A percentile compares a stretch with the other conserved stretches of the same genome.
phyloP scores from a whole-genome alignment of 2,888 invertebrate genomes.

The Strigamia crassipes region DNA sequence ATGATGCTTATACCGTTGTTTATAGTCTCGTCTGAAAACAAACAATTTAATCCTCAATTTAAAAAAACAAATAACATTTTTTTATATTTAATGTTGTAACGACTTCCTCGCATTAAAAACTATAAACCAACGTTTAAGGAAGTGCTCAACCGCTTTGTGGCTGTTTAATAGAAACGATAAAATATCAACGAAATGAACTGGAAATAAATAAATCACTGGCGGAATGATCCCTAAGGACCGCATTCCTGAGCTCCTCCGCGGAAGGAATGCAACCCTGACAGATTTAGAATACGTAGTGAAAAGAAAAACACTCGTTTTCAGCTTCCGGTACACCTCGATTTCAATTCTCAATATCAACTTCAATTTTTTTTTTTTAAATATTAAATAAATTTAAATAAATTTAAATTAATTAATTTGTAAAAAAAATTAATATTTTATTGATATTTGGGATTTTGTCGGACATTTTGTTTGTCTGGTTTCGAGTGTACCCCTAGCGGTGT shows the following conservation, averaged over 20 bases:
- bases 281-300: conserved; percentile 21
- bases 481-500: too few relatives aligned
- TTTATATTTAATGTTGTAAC: background rate
- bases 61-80: background rate
- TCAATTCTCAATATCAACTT: background rate
- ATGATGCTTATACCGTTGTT: conserved; percentile 32
- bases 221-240: conserved; percentile 19
- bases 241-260: conserved; percentile 12
- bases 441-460: too few relatives aligned
- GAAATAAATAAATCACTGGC: background rate
- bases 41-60: background rate
- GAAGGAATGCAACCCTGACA: conserved; percentile 36
- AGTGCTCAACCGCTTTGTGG: background rate
- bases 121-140: background rate
- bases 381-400: background rate
- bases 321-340: conserved; percentile 11
- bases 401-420: too few relatives aligned
- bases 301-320: background rate
- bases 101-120: background rate
- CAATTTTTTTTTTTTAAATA: too few relatives aligned
- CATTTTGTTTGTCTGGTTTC: too few relatives aligned
- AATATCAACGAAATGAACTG: background rate
- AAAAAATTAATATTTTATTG: too few relatives aligned
- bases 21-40: conserved; percentile 19
- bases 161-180: background rate